These are phyloP conservation scores for Ophiodon elongatus DNA, from an alignment of 2,113 vertebrate genomes.

Conservation along the genomic window DNA sequence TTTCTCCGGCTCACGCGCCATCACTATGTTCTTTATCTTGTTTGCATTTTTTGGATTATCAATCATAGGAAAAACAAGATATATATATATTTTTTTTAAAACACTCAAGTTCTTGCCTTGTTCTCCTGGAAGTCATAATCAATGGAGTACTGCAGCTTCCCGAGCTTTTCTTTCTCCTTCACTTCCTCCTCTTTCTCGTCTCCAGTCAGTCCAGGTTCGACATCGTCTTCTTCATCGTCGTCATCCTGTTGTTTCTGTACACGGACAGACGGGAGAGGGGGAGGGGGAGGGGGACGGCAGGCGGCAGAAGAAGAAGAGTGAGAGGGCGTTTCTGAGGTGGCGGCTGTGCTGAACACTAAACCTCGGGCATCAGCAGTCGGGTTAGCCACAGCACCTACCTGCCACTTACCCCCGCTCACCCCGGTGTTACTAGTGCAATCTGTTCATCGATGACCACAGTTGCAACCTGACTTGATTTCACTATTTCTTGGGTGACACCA, in stretches of 20 bases:
- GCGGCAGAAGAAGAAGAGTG: slow-evolving; percentile 41
- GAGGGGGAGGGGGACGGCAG: slow-evolving; percentile 4
- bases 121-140: slow-evolving; percentile 97
- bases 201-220: slow-evolving; percentile 91
- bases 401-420: slow-evolving; percentile 72
- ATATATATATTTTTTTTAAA: too few relatives aligned
- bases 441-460: slow-evolving; percentile 82
- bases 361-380: slow-evolving; percentile 59
- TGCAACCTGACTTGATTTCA: slow-evolving; percentile 88
- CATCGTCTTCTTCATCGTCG: slow-evolving; percentile 89
- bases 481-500: slow-evolving; percentile 84
- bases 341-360: slow-evolving; percentile 59
- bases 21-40: not conserved
- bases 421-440: slow-evolving; percentile 76
- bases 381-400: slow-evolving; percentile 82
- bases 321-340: slow-evolving; percentile 41
- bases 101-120: slow-evolving; percentile 83
- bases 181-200: slow-evolving; percentile 96
- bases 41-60: not conserved
- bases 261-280: slow-evolving; percentile 56
- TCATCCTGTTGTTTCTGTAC: slow-evolving; percentile 91
- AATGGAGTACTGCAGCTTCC: slow-evolving; percentile 96
- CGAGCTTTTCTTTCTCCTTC: slow-evolving; percentile 96
- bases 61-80: not conserved
- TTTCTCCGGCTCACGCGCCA: not conserved